Percentiles rank a stretch among this genome's conserved stretches.
Evolutionary conservation across 2,888 invertebrate species (phyloP).

Genomic region (Acrocyrtus sp.): DNA sequence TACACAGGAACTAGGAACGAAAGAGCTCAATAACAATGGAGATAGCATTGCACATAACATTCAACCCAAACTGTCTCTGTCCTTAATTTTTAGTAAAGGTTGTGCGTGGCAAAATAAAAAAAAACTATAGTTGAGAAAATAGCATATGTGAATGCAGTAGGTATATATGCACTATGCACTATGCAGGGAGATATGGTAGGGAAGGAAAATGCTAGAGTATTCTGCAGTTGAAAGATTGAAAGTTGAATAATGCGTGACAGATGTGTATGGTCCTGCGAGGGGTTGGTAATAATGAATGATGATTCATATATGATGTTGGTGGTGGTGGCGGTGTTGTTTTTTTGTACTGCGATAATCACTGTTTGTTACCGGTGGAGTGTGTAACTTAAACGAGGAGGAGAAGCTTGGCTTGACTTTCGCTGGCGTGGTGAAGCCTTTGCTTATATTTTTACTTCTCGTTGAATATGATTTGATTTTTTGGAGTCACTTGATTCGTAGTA

Average conservation of each 20-base stretch:
- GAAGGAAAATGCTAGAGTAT: no score
- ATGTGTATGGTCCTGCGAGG: no score
- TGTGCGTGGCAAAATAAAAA: conserved; percentile 10
- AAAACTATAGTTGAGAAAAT: background rate
- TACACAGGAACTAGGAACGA: no score
- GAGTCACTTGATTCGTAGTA: background rate
- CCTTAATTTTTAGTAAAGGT: no score
- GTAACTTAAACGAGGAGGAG: background rate
- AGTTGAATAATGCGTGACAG: conserved; percentile 16
- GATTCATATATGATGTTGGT: background rate
- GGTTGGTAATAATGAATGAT: no score
- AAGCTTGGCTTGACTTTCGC: background rate
- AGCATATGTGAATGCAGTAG: background rate
- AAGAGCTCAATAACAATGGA: no score
- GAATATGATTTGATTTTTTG: no score
- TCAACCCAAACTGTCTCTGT: no score
- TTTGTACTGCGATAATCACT: background rate
- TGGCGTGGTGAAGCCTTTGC: background rate
- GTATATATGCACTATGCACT: background rate
- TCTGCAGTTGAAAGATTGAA: conserved; percentile 1
- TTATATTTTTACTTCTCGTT: no score
- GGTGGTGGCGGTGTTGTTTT: background rate
- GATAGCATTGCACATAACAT: no score
- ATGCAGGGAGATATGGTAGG: no score
- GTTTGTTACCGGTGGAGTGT: background rate